Base-by-base conservation (phyloP, 2,797 vertebrate species). In the Loriculus beryllinus region DNA sequence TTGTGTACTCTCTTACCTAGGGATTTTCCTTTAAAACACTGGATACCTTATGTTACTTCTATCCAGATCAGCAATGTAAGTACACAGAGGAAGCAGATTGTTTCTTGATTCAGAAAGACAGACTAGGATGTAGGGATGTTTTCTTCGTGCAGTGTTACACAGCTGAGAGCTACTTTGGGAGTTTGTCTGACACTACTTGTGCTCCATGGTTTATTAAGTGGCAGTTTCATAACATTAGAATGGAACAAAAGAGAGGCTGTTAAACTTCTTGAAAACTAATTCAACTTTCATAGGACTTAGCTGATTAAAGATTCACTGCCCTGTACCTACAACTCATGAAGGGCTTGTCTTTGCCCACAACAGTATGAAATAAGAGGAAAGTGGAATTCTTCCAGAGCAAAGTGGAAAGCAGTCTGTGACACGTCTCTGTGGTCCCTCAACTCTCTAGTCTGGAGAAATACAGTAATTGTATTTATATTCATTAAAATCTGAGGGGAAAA, bases 51-150 rank as follows among this genome's bases (percentile, higher is more conserved):
- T 4, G 4, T 28, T 54, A 25, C 49, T 74, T 68, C 54, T 57
- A 14, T 14, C 21, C 54, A 48, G 51, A 23, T 20, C 45, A 85
- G 49, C 25, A 62, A 37, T 2, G 0, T 4, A 9, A 20, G 3
- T 0, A 25, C 7, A 10, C 7, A 6, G 10, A n/a, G 62, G 28
- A 52, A 51, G 20, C 14, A 71, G 40, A 35, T 15, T 2, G 0
- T 15, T 43, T 42, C 45, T 62, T 43, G 11, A 1, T 37, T 22
- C n/a, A 11, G 29, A 69, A 68, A 57, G 28, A 47, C 59, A 60
- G 11, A 9, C 19, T 65, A 17, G 22, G 20, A 29, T 1, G 17
- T 3, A n/a, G 19, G 20, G n/a, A 23, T 29, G 16, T 20, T 63
- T 40, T 22, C 35, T 29, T 18, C 20, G 16, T 2, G 14, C 57